Conservation (phyloP, 2,888 invertebrate species). For the Scaptomyza flava region DNA sequence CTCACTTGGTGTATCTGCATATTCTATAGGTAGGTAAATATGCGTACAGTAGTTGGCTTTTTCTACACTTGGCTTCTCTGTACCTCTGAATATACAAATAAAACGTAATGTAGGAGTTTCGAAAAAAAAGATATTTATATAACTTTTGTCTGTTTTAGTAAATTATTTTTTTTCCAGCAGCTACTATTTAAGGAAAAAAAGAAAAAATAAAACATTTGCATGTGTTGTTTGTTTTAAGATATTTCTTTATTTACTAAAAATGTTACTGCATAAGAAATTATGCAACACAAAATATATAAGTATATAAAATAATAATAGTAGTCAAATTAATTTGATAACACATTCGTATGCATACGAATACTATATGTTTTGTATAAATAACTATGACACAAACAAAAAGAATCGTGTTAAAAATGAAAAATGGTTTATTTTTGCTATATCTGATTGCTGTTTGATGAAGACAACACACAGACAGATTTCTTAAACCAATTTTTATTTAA, state of each 20-base stretch:
- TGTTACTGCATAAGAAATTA: conserved; percentile 76
- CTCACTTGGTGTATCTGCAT: conserved; percentile 7
- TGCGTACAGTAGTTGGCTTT: conserved; percentile 27
- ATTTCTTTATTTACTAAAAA: conserved; percentile 74
- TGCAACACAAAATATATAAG: conserved; percentile 75
- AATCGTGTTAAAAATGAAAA: conserved; percentile 41
- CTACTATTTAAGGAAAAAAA: too few species aligned
- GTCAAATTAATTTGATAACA: conserved; percentile 68
- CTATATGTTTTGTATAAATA: conserved; percentile 55
- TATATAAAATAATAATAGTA: conserved; percentile 65
- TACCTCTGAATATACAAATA: conserved; percentile 37
- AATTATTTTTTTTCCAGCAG: background rate
- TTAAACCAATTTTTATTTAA: conserved; percentile 49
- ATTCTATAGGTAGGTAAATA: conserved; percentile 2
- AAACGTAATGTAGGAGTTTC: conserved; percentile 18
- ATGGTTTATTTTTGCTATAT: conserved; percentile 25
- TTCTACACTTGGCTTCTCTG: conserved; percentile 64
- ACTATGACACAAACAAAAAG: conserved; percentile 51
- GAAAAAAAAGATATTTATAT: background rate
- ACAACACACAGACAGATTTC: conserved; percentile 34
- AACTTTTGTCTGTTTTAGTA: background rate
- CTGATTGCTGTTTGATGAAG: conserved; percentile 33
- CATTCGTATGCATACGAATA: conserved; percentile 75
- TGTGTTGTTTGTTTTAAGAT: conserved; percentile 24
- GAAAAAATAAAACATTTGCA: too few species aligned